Percentiles rank a stretch among this genome's conserved stretches.
phyloP scores from a whole-genome alignment of 2,888 invertebrate genomes.

The Gibbula magus region DNA sequence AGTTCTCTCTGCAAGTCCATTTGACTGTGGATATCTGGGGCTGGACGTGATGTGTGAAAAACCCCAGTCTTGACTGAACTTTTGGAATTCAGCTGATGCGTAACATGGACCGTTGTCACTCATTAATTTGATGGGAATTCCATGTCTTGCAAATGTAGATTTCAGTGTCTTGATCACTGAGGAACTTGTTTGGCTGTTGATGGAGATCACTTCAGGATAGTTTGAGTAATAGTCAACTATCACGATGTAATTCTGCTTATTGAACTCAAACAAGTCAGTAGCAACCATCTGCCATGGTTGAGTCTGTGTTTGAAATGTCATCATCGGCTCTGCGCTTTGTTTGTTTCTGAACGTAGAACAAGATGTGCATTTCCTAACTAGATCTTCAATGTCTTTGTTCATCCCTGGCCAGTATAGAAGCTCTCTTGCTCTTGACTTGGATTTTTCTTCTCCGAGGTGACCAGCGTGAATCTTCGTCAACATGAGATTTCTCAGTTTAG shows the following conservation, averaged over 20 bases:
- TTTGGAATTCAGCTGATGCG: conserved; percentile 2
- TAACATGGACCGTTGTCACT: conserved; percentile 33
- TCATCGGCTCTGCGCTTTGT: background rate
- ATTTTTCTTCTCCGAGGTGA: no score
- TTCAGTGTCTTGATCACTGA: background rate
- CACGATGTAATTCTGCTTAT: conserved; percentile 15
- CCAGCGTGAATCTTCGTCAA: no score
- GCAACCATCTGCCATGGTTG: background rate
- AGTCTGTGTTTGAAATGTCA: background rate
- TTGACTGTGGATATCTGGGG: conserved; percentile 35
- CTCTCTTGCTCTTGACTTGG: no score
- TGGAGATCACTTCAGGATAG: conserved; percentile 19
- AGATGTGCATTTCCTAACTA: no score
- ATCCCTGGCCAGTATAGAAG: no score
- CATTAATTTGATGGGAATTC: conserved; percentile 17
- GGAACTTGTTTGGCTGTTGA: background rate
- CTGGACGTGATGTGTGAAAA: conserved; percentile 28
- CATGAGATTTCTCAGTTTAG: no score
- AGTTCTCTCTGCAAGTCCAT: conserved; percentile 34
- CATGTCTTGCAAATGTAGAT: conserved; percentile 25
- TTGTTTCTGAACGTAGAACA: background rate
- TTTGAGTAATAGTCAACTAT: conserved; percentile 22
- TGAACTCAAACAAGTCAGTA: conserved; percentile 16
- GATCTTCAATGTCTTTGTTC: no score
- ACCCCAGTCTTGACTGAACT: conserved; percentile 31